phyloP scores from a whole-genome alignment of 1,140 invertebrate genomes.

The Marisa cornuarietis region DNA sequence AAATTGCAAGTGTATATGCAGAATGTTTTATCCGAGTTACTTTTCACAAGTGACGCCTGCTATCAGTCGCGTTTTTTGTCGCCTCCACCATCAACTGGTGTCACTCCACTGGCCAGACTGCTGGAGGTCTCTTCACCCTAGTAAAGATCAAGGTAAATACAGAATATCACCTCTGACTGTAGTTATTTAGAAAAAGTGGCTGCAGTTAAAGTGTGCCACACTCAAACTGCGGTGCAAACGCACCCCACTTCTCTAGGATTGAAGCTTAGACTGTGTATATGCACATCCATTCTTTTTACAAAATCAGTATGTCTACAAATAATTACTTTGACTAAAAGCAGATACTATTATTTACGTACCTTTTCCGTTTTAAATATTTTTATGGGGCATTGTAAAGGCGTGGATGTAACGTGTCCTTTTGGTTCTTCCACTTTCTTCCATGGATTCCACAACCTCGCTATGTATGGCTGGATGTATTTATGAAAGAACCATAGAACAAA shows the following conservation, averaged over 20 bases:
- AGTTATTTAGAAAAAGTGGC: no score
- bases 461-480: slow-evolving; percentile 53
- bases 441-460: slow-evolving; percentile 49
- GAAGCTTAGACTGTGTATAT: no score
- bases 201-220: no score
- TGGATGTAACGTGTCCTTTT: slow-evolving; percentile 9
- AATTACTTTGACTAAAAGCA: no score
- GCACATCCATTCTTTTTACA: no score
- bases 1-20: no score
- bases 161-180: background rate
- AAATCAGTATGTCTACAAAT: no score
- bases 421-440: slow-evolving; percentile 30
- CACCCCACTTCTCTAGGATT: no score
- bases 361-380: slow-evolving; percentile 1
- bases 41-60: no score
- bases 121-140: slow-evolving; percentile 15
- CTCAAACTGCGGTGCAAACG: no score
- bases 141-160: slow-evolving; percentile 3
- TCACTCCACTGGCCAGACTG: slow-evolving; percentile 8
- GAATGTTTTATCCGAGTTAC: no score
- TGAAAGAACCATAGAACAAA: slow-evolving; percentile 62
- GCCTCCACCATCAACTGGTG: slow-evolving; percentile 9
- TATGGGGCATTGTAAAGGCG: slow-evolving; percentile 14
- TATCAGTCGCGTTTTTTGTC: slow-evolving; percentile 24
- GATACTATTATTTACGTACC: background rate